These are phyloP conservation scores for Zosterops japonicus DNA, from an alignment of 2,113 vertebrate genomes.

Conservation along the genomic window DNA sequence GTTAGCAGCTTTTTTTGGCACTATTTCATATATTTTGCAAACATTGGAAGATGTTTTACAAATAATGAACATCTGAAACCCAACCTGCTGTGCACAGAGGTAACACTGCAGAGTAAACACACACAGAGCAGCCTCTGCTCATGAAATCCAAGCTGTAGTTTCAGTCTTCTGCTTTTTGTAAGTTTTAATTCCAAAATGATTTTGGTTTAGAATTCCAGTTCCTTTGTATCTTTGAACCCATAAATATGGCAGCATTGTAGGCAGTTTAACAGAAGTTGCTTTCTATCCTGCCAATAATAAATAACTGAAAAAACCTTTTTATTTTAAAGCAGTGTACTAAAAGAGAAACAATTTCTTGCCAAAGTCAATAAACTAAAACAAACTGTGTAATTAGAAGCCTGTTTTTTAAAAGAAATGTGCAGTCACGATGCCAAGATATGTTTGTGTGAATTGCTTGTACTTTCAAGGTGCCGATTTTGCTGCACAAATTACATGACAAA, in stretches of 20 bases:
- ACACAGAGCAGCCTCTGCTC: not conserved
- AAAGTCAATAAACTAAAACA: not conserved
- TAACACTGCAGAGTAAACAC: not conserved
- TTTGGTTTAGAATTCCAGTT: not conserved
- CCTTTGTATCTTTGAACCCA: not conserved
- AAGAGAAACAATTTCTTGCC: not conserved
- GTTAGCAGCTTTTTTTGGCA: not conserved
- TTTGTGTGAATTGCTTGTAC: not conserved
- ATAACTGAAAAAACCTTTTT: not conserved
- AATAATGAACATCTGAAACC: not conserved
- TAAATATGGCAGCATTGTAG: not conserved
- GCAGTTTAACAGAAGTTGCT: not conserved
- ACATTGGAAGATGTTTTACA: not conserved
- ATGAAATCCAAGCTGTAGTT: not conserved
- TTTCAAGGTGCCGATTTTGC: not conserved
- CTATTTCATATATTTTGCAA: not conserved
- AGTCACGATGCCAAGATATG: not conserved
- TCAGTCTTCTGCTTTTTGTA: not conserved
- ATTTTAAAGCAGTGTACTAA: not conserved
- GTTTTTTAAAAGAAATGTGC: not conserved
- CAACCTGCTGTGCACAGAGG: accelerated
- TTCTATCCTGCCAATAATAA: not conserved
- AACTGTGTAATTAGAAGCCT: not conserved
- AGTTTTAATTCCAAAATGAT: not conserved
- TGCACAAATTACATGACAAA: not conserved